Evolutionary conservation across 2,113 vertebrate species (phyloP).

Genomic region (Cryptoleucopteryx plumbea): DNA sequence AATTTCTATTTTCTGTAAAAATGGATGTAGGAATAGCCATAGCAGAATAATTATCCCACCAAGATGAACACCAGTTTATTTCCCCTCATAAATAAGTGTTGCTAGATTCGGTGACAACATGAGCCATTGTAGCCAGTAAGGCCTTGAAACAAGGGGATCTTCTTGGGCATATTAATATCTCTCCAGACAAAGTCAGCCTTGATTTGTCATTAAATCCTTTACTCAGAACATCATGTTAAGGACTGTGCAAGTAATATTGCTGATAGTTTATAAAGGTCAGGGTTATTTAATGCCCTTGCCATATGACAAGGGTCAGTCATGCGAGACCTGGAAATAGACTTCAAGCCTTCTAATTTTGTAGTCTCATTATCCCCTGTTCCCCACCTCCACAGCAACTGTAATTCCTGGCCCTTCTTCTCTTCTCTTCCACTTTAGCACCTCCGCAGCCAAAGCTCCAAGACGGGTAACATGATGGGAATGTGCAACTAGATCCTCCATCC

Average conservation of each 20-base stretch:
- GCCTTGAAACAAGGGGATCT: neutral
- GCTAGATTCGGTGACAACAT: neutral
- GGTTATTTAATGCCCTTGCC: neutral
- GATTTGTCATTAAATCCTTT: neutral
- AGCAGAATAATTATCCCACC: neutral
- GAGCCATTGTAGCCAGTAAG: neutral
- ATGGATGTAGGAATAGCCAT: neutral
- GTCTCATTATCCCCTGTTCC: neutral
- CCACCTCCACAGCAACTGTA: neutral
- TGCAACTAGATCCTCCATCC: neutral
- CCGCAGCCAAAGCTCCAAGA: neutral
- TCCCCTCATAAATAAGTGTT: neutral
- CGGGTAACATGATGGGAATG: fast-evolving
- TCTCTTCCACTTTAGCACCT: neutral
- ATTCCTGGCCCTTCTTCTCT: neutral
- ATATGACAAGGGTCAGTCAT: neutral
- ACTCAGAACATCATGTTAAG: neutral
- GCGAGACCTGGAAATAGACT: slow-evolving; percentile 21
- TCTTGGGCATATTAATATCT: neutral
- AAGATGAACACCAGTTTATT: neutral
- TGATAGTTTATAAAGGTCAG: neutral
- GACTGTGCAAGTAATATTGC: neutral
- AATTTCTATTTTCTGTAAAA: neutral
- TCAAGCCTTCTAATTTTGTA: slow-evolving; percentile 19
- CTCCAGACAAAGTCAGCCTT: neutral